Evolutionary conservation across 30 jellyfish, hydroid and myxozoan species (phyloP).

Genomic region (Nemopilema nomurai): DNA sequence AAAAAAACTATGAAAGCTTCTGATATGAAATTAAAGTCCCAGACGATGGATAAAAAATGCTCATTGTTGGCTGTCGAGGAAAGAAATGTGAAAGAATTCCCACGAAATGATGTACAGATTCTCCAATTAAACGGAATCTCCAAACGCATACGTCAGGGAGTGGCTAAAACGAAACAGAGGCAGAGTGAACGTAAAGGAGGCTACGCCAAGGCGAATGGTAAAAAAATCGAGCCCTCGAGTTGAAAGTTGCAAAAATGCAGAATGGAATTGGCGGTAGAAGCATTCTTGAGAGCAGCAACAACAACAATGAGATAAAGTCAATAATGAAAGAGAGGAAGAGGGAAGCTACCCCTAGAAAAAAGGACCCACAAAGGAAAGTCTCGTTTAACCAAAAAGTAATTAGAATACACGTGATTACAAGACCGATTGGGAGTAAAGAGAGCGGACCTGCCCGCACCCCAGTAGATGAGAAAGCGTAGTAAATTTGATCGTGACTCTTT

Average conservation of each 20-base stretch:
- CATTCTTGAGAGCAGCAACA: no score
- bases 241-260: background rate
- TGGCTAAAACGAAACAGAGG: no score
- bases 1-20: background rate
- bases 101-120: background rate
- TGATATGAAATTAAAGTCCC: background rate
- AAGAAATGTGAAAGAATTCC: background rate
- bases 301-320: background rate
- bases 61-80: background rate
- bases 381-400: background rate
- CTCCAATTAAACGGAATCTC: background rate
- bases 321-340: background rate
- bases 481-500: background rate
- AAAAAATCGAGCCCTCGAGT: background rate
- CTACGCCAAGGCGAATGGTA: background rate
- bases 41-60: background rate
- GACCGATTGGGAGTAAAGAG: background rate
- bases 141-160: background rate
- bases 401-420: background rate
- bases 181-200: background rate
- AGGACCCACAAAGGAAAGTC: no score
- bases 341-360: no score
- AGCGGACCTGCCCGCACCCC: background rate
- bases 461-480: background rate
- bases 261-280: background rate